These are phyloP conservation scores for Molorchus minor DNA, from an alignment of 2,888 invertebrate genomes.

Conservation along the genomic window DNA sequence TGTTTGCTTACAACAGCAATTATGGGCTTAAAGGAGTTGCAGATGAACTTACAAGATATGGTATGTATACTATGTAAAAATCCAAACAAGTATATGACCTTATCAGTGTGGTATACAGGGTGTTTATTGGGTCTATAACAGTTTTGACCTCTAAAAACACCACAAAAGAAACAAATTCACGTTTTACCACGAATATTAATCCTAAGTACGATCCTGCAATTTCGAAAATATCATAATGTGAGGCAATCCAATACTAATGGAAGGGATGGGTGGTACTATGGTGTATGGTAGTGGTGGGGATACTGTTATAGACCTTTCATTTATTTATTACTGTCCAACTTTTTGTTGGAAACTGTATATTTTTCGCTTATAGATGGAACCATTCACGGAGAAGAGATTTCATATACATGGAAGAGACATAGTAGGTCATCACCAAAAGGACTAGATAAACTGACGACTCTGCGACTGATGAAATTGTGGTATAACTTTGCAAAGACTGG, in stretches of 20 bases:
- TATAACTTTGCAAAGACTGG: slow-evolving; percentile 32
- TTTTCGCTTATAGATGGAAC: slow-evolving; percentile 31
- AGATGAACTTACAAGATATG: slow-evolving; percentile 9
- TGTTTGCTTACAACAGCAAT: slow-evolving; percentile 34
- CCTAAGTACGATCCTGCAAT: background rate
- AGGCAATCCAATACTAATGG: background rate
- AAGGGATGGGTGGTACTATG: no score
- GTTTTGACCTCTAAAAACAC: no score
- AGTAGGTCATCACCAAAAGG: slow-evolving; percentile 12
- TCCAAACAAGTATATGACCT: no score
- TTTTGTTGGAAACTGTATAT: background rate
- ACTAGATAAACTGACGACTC: slow-evolving; percentile 19
- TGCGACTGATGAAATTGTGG: slow-evolving; percentile 29
- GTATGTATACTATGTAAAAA: background rate
- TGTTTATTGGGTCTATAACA: no score
- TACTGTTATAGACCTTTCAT: no score
- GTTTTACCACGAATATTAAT: background rate
- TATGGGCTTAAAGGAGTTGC: slow-evolving; percentile 21
- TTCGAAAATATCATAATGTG: background rate
- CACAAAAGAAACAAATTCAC: background rate
- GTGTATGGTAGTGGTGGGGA: no score
- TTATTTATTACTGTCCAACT: background rate
- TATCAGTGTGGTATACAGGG: no score
- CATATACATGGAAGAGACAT: slow-evolving; percentile 32
- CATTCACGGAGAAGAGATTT: slow-evolving; percentile 36